Evolutionary conservation across 30 jellyfish, hydroid and myxozoan species (phyloP).

Genomic region (Phacellophora camtschatica): DNA sequence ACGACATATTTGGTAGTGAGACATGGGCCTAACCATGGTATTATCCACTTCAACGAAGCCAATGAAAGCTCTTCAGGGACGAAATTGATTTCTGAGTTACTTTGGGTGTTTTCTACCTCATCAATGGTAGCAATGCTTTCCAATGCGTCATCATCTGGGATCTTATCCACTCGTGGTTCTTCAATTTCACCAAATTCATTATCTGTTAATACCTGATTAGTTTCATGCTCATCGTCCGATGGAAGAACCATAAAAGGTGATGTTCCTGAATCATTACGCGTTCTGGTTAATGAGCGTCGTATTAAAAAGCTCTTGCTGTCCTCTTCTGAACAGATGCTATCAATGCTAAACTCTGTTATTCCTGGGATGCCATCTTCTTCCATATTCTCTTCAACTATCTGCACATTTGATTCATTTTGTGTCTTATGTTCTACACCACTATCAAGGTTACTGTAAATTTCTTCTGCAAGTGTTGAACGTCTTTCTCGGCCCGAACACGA

Average conservation of each 20-base stretch:
- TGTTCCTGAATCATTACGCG: conserved; percentile 12
- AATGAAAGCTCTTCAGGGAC: conserved; percentile 39
- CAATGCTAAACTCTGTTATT: conserved; percentile 28
- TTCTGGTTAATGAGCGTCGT: conserved; percentile 39
- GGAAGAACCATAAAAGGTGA: conserved; percentile 64
- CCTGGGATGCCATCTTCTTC: conserved; percentile 18
- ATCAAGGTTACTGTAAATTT: background rate
- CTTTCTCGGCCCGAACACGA: background rate
- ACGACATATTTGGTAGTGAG: conserved; percentile 72
- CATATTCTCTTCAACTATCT: background rate
- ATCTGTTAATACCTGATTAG: background rate
- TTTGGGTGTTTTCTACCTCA: background rate
- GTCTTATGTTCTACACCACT: background rate
- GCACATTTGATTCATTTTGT: background rate
- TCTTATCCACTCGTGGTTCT: conserved; percentile 10
- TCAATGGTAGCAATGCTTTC: conserved; percentile 5
- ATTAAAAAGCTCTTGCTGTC: conserved; percentile 18
- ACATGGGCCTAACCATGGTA: conserved; percentile 94
- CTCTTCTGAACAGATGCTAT: conserved; percentile 57
- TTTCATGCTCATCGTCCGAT: conserved; percentile 42
- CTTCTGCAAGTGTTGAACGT: conserved; percentile 22
- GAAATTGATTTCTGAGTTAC: background rate
- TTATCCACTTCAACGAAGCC: conserved; percentile 68
- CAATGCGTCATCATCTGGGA: conserved; percentile 31
- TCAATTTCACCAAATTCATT: background rate